Evolutionary conservation across 2,888 invertebrate species (phyloP).

Genomic region (Dorcus hopei): DNA sequence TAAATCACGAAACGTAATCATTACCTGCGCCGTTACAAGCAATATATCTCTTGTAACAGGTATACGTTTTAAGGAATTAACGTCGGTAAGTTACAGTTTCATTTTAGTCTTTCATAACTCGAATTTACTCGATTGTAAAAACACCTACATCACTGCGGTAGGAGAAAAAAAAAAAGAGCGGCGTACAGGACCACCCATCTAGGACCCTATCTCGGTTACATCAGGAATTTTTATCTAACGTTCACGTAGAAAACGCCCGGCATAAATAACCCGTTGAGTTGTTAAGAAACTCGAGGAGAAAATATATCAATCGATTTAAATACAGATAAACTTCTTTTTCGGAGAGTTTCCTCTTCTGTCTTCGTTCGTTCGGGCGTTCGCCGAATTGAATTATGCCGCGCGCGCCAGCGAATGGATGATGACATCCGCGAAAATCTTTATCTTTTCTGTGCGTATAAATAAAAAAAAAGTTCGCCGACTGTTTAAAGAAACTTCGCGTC

Average conservation of each 20-base stretch:
- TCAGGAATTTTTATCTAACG: not conserved
- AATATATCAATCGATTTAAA: conserved; percentile 1
- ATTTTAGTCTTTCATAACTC: no score
- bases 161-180: no score
- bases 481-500: no score
- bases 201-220: not conserved
- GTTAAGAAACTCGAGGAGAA: conserved; percentile 1
- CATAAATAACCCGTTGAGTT: not conserved
- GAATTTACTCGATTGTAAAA: no score
- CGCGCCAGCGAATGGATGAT: not conserved
- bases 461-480: not conserved
- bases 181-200: not conserved
- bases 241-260: not conserved
- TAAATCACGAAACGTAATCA: no score
- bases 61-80: no score
- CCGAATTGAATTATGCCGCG: not conserved
- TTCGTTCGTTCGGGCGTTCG: not conserved
- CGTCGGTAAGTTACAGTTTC: no score
- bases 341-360: not conserved
- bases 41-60: no score
- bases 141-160: no score
- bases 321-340: conserved; percentile 1
- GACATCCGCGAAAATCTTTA: not conserved
- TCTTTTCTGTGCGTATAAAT: not conserved
- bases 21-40: no score